phyloP scores from a whole-genome alignment of 2,113 vertebrate species.

The Ia io region DNA sequence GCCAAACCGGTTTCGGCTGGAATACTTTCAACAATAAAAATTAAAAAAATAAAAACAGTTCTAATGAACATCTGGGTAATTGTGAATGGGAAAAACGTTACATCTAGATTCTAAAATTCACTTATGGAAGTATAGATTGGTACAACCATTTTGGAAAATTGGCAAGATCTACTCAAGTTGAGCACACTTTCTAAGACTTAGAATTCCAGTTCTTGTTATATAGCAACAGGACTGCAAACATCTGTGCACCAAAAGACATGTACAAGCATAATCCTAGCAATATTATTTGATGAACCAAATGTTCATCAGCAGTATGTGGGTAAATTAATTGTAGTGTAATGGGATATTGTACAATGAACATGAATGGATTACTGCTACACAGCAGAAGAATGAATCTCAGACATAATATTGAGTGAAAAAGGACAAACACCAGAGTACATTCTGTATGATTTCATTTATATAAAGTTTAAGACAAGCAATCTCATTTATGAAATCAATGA shows the following conservation, averaged over 20 bases:
- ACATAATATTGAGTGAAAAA: neutral
- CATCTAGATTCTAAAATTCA: neutral
- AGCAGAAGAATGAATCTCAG: neutral
- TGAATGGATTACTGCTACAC: neutral
- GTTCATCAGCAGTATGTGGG: neutral
- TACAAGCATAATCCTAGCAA: neutral
- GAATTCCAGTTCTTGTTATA: neutral
- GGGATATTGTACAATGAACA: neutral
- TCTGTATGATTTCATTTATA: neutral
- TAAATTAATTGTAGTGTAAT: neutral
- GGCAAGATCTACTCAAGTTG: neutral
- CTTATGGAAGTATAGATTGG: neutral
- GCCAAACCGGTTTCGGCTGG: too few relatives aligned
- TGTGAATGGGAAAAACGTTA: neutral
- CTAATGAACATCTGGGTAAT: neutral
- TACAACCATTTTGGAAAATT: neutral
- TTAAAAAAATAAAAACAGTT: neutral
- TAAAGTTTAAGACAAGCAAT: neutral
- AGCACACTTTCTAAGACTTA: neutral
- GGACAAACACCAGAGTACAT: neutral
- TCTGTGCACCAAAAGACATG: neutral
- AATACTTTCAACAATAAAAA: too few relatives aligned
- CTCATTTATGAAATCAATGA: neutral
- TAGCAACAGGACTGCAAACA: neutral
- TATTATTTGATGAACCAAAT: neutral